Evolutionary conservation across 2,113 vertebrate species (phyloP).

Genomic region (Muntiacus muntjak): DNA sequence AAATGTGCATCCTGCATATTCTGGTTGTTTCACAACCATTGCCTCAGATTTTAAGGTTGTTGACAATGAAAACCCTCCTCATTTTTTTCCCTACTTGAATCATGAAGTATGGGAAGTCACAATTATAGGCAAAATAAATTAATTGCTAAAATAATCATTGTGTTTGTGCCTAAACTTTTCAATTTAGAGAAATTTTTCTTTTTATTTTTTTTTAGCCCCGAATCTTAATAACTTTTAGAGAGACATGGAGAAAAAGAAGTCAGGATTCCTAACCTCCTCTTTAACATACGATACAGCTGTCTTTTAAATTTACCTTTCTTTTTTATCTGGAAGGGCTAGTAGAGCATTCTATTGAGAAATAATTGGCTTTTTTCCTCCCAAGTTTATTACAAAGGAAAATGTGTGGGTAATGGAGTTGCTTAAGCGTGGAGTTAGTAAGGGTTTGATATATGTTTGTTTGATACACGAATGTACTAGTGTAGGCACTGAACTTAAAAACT

Average conservation of each 20-base stretch:
- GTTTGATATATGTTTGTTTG: neutral
- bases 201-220: neutral
- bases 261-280: neutral
- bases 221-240: neutral
- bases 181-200: neutral
- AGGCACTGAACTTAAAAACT: neutral
- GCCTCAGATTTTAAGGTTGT: neutral
- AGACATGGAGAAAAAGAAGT: neutral
- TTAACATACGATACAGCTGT: neutral
- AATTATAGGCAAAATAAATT: neutral
- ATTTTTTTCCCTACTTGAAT: neutral
- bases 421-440: neutral
- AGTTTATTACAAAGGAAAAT: neutral
- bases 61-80: neutral
- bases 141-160: neutral
- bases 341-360: neutral
- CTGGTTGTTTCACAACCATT: neutral
- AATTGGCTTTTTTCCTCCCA: neutral
- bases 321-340: neutral
- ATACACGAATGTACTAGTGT: neutral
- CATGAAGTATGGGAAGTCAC: neutral
- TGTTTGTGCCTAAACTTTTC: neutral
- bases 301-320: neutral
- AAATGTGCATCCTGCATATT: neutral
- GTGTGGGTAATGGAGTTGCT: neutral